A percentile compares a stretch with the other conserved stretches of the same genome.
These are phyloP conservation scores for Phalacrocorax aristotelis DNA, from an alignment of 2,113 vertebrate genomes.

Conservation along the genomic window DNA sequence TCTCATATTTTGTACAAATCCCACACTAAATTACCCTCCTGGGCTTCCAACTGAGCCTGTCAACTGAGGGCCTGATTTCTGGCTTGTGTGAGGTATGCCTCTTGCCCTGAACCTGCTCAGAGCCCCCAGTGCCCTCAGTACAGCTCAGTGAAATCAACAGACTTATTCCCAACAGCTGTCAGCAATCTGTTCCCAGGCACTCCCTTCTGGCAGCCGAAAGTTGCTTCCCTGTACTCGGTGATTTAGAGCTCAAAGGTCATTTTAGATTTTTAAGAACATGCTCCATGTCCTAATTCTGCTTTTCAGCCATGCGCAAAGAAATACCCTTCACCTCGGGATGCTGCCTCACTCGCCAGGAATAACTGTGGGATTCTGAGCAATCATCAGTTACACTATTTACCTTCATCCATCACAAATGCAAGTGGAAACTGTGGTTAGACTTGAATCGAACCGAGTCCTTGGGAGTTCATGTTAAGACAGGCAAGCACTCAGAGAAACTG, in stretches of 20 bases:
- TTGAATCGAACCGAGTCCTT: neutral
- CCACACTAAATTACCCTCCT: neutral
- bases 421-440: neutral
- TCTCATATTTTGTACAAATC: neutral
- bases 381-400: neutral
- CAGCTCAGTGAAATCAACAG: neutral
- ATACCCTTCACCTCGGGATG: neutral
- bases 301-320: neutral
- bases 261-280: conserved; percentile 11
- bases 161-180: conserved; percentile 23
- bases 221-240: neutral
- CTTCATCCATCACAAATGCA: neutral
- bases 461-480: neutral
- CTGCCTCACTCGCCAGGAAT: neutral
- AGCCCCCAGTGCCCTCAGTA: neutral
- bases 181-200: conserved; percentile 34
- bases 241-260: conserved; percentile 25
- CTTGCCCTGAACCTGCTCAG: neutral
- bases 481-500: neutral
- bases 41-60: neutral
- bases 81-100: neutral
- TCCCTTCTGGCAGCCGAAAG: conserved; percentile 42
- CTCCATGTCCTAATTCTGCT: conserved; percentile 24
- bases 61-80: neutral
- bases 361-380: neutral